phyloP scores from a whole-genome alignment of 2,113 vertebrate genomes.

The Ovis canadensis region DNA sequence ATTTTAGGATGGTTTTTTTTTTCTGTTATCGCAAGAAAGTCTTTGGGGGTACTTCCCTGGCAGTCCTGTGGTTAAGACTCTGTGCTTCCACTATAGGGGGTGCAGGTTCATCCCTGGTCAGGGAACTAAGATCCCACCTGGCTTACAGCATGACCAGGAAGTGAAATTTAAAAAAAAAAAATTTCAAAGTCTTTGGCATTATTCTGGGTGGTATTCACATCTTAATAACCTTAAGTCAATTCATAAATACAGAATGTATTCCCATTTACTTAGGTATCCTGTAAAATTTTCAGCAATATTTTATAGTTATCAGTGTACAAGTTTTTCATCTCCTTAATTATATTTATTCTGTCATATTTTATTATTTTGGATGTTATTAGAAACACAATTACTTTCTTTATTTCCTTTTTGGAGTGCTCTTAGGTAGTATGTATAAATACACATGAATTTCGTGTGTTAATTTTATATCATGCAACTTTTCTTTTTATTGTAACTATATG shows the following conservation, averaged over 20 bases:
- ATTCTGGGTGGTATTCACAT: neutral
- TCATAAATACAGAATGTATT: neutral
- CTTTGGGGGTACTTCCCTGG: neutral
- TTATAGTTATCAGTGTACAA: neutral
- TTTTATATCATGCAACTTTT: neutral
- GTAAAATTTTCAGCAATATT: neutral
- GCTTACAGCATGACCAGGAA: neutral
- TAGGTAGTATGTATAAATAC: neutral
- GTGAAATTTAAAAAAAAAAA: neutral
- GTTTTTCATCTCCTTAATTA: neutral
- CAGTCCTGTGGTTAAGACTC: neutral
- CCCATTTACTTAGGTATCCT: neutral
- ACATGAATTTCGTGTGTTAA: neutral
- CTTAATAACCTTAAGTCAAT: neutral
- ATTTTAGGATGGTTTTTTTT: neutral
- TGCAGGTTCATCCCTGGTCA: neutral
- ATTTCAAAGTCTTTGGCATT: neutral
- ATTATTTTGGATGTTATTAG: neutral
- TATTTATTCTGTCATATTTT: neutral
- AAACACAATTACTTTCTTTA: neutral
- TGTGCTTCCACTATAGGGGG: neutral
- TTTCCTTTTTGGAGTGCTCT: neutral
- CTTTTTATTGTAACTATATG: neutral
- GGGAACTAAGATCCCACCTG: neutral
- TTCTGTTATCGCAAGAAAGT: neutral